Evolutionary conservation across 2,888 invertebrate species (phyloP), one percentile per base, ranked within the genome.

Genomic region (Macrosiphum euphorbiae): DNA sequence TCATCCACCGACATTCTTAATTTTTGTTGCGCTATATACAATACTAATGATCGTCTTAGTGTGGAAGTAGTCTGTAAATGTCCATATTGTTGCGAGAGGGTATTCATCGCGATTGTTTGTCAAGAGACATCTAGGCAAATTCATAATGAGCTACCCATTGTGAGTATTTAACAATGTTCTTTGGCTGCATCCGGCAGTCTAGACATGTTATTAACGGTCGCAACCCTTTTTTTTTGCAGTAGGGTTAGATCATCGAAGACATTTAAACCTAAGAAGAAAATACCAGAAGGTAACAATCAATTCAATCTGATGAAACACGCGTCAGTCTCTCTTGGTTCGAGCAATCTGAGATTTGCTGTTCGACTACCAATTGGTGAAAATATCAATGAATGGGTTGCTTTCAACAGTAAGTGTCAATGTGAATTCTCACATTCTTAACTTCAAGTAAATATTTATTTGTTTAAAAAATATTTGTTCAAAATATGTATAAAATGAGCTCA

Each of bases 301-400:
- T 99, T 99, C 97, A 99, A 99, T 96, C 96, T 99, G 96, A 99
- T 99, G 99, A 98, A 99, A 96, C 99, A 99, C 97, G 99, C 99
- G n/a, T 99, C 99, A 3, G 99, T 99, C 94, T 99, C 99, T 0
- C 96, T 99, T 87, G 99, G 99, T 94, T 99, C 99, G 88, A 99
- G 99, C 50, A 99, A 99, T 96, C 96, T 99, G 95, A 97, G 99
- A 95, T 97, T 99, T 95, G 99, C 99, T 88, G 99, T 99, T 93
- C 98, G 98, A 97, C 96, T 99, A 95, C 99, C 99, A 0, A 99
- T 99, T 96, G 99, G 99, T 67, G 99, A 99, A 96, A 99, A 99
- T 96, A 97, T 99, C 95, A 99, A 99, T 96, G 99, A 99, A 97
- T 99, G 99, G 99, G 99, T 99, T 86, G 99, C 99, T 94, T 99